These are phyloP conservation scores for Protophormia terraenovae DNA, from an alignment of 2,888 invertebrate species.

Conservation along the genomic window DNA sequence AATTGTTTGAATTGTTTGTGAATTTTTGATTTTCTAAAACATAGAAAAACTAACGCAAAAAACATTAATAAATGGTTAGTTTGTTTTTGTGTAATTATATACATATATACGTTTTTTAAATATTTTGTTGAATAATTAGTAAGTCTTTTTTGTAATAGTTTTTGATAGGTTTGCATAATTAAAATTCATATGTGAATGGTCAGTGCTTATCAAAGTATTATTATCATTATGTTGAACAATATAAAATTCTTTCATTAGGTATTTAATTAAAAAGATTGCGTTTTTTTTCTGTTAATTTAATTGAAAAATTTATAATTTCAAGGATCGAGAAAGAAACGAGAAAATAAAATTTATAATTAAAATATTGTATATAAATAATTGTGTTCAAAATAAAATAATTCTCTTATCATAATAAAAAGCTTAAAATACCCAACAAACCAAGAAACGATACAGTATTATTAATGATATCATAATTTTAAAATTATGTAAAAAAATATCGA, in stretches of 20 bases:
- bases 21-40: conserved; percentile 17
- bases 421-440: no score
- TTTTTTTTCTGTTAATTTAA: no score
- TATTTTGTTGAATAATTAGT: conserved; percentile 6
- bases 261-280: background rate
- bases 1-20: conserved; percentile 24
- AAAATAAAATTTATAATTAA: no score
- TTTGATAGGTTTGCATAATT: conserved; percentile 32
- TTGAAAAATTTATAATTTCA: no score
- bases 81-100: conserved; percentile 31
- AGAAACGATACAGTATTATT: no score
- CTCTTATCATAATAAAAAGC: no score
- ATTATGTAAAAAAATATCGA: no score
- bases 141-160: background rate
- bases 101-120: background rate
- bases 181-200: background rate
- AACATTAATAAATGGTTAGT: conserved; percentile 41
- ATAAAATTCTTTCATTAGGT: background rate
- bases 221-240: background rate
- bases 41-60: background rate
- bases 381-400: no score
- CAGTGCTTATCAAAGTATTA: background rate
- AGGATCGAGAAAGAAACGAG: no score
- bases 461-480: no score
- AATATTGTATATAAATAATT: no score